Percentiles rank a stretch among this genome's conserved stretches.
Evolutionary conservation across 2,888 invertebrate species (phyloP).

Genomic region (Drosophila pseudotalamancana): DNA sequence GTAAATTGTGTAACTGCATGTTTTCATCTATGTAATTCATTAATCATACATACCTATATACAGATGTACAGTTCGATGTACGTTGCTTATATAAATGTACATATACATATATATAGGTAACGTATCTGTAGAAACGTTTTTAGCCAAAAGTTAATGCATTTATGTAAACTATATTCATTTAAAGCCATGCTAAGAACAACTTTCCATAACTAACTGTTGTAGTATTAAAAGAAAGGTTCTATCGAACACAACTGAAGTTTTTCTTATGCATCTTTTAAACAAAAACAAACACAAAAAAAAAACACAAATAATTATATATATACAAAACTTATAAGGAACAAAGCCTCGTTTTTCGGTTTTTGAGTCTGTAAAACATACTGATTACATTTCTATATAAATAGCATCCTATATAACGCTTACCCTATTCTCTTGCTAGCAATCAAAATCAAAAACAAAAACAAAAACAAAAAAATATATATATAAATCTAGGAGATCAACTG

Average conservation of each 20-base stretch:
- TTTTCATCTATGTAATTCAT: neutral
- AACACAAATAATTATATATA: slow-evolving; percentile 19
- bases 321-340: slow-evolving; percentile 8
- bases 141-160: slow-evolving; percentile 26
- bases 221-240: neutral
- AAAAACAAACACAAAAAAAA: neutral
- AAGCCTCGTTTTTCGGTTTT: slow-evolving; percentile 30
- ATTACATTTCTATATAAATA: slow-evolving; percentile 39
- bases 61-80: slow-evolving; percentile 20
- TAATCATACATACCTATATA: slow-evolving; percentile 10
- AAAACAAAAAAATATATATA: neutral
- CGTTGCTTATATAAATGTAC: neutral
- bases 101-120: neutral
- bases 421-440: slow-evolving; percentile 33
- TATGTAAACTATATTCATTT: slow-evolving; percentile 11
- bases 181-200: slow-evolving; percentile 26
- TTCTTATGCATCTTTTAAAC: slow-evolving; percentile 31
- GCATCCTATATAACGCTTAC: slow-evolving; percentile 47
- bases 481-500: slow-evolving; percentile 30
- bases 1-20: no score
- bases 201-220: slow-evolving; percentile 7
- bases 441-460: neutral
- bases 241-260: neutral
- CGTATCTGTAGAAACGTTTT: slow-evolving; percentile 17
- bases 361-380: slow-evolving; percentile 32